These are phyloP conservation scores for Cathartes aura DNA, from an alignment of 2,113 vertebrate genomes.

Conservation along the genomic window DNA sequence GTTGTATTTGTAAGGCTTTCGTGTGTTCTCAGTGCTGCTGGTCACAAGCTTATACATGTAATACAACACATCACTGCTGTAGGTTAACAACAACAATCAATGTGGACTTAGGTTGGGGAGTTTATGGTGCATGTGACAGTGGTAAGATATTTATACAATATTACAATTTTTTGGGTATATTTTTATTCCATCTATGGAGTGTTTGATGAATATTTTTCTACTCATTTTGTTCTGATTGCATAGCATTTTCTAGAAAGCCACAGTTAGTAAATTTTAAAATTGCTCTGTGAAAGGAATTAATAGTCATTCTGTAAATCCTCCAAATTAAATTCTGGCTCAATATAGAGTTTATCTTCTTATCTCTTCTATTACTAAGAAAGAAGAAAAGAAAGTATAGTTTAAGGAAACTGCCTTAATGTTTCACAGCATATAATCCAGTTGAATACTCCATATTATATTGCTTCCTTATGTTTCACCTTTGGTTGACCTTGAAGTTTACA, in stretches of 20 bases:
- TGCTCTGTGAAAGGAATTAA: neutral
- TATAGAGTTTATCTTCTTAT: neutral
- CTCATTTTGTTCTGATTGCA: neutral
- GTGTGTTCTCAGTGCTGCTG: neutral
- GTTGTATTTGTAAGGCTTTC: neutral
- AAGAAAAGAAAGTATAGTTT: neutral
- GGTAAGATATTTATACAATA: neutral
- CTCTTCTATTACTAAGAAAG: neutral
- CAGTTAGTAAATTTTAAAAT: neutral
- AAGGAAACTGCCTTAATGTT: neutral
- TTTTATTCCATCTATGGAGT: neutral
- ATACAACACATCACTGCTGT: neutral
- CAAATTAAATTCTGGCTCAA: neutral
- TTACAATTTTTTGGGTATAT: accelerated
- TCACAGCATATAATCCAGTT: neutral
- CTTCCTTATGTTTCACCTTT: constrained; percentile 54
- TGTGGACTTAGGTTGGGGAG: neutral
- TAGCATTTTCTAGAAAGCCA: neutral
- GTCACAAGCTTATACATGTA: neutral
- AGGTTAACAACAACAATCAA: neutral
- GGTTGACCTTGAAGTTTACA: constrained; percentile 43
- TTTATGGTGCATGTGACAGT: neutral
- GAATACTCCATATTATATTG: neutral
- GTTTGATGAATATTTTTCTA: neutral
- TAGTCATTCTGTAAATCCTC: neutral